phyloP scores from a whole-genome alignment of 2,113 vertebrate species.

The Planiliza haematocheilus region DNA sequence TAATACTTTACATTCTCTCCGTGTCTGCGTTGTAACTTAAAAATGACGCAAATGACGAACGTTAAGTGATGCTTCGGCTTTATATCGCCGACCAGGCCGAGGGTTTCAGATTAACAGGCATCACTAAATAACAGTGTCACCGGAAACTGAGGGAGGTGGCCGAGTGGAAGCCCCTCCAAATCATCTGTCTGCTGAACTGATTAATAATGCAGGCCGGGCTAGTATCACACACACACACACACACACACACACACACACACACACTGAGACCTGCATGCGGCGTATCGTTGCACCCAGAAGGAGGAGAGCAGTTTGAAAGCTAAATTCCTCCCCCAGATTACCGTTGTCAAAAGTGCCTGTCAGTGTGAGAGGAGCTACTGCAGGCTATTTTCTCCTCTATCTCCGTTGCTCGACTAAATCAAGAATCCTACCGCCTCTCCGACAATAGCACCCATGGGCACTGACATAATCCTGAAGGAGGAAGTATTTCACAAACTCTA shows the following conservation, averaged over 20 bases:
- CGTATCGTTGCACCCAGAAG: slow-evolving; percentile 2
- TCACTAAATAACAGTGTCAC: slow-evolving; percentile 69
- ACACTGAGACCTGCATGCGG: slow-evolving; percentile 8
- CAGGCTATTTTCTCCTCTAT: neutral
- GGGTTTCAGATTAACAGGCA: slow-evolving; percentile 66
- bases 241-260: too few species aligned
- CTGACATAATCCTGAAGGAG: neutral
- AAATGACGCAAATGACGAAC: slow-evolving; percentile 12
- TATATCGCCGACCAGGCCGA: slow-evolving; percentile 30
- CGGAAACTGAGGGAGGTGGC: slow-evolving; percentile 62
- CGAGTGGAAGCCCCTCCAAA: slow-evolving; percentile 61
- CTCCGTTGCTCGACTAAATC: neutral
- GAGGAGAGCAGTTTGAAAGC: slow-evolving; percentile 27
- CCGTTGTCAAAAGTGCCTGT: slow-evolving; percentile 22
- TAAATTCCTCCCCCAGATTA: slow-evolving; percentile 36
- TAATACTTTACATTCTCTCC: slow-evolving; percentile 11
- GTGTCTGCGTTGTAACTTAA: slow-evolving; percentile 19
- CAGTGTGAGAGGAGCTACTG: slow-evolving; percentile 13
- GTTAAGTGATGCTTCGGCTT: slow-evolving; percentile 34
- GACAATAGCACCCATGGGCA: neutral
- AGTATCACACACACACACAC: slow-evolving; percentile 50
- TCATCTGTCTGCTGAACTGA: slow-evolving; percentile 61
- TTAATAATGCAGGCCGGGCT: slow-evolving; percentile 74
- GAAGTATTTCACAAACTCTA: neutral
- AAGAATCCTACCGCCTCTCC: neutral